Percentiles rank a stretch among this genome's conserved stretches.
These are phyloP conservation scores for Acanthopleura granulata DNA, from an alignment of 2,888 invertebrate species.

Conservation along the genomic window DNA sequence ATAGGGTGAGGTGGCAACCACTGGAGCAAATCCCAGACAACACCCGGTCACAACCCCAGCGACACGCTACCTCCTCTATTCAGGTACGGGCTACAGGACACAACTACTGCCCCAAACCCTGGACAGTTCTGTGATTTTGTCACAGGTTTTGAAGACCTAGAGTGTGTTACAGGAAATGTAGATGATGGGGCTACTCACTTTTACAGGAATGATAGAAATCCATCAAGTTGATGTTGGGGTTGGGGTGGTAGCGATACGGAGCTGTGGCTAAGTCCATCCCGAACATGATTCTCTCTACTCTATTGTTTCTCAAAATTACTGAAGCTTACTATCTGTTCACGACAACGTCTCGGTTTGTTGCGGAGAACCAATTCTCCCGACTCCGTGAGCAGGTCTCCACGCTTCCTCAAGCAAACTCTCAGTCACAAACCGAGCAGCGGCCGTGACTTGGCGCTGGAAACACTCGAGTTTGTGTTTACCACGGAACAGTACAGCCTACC, in stretches of 20 bases:
- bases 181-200: conserved; percentile 51
- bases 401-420: conserved; percentile 5
- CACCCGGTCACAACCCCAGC: too few species aligned
- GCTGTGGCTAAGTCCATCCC: conserved; percentile 48
- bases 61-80: too few species aligned
- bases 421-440: background rate
- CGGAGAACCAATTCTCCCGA: background rate
- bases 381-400: conserved; percentile 16
- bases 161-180: too few species aligned
- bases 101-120: background rate
- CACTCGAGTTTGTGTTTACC: background rate
- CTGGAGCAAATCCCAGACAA: too few species aligned
- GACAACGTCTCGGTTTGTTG: background rate
- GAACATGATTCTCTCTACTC: conserved; percentile 1
- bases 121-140: background rate
- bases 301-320: background rate
- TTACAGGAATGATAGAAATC: conserved; percentile 89
- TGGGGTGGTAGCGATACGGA: conserved; percentile 44
- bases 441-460: background rate
- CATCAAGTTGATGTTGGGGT: conserved; percentile 95
- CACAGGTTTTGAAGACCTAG: too few species aligned
- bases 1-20: too few species aligned
- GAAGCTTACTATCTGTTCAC: background rate
- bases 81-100: too few species aligned
- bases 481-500: background rate